phyloP scores from a whole-genome alignment of 2,113 vertebrate species.

The Neoarius graeffei region DNA sequence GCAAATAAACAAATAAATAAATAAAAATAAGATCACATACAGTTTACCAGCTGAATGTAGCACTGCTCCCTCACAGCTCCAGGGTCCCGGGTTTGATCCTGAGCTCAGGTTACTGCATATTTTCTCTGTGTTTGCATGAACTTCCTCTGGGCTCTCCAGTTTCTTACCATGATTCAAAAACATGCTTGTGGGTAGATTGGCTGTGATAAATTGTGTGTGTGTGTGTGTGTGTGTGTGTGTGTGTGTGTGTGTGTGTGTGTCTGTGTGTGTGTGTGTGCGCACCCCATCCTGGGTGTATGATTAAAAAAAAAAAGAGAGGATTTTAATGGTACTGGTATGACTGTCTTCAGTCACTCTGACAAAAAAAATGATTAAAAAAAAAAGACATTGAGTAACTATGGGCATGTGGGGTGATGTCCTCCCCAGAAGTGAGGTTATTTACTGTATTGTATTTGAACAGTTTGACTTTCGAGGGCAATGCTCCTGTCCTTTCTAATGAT shows the following conservation, averaged over 20 bases:
- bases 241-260: not conserved
- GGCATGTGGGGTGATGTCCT: not conserved
- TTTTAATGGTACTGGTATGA: not conserved
- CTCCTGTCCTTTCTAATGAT: slow-evolving; percentile 13
- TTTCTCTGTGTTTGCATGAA: not conserved
- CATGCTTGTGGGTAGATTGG: not conserved
- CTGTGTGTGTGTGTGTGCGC: not conserved
- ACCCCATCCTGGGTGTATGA: not conserved
- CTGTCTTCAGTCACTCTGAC: not conserved
- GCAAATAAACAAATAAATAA: too few relatives aligned
- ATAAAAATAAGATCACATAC: not conserved
- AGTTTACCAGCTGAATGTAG: not conserved
- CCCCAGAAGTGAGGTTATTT: not conserved
- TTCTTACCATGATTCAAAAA: not conserved
- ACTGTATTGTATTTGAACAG: not conserved
- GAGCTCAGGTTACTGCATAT: not conserved
- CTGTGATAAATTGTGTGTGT: not conserved
- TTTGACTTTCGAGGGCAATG: not conserved
- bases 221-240: not conserved
- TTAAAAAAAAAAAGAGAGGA: too few relatives aligned
- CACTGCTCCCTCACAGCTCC: not conserved
- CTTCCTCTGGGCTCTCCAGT: not conserved
- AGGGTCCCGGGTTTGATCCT: not conserved
- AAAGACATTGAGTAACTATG: not conserved
- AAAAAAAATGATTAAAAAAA: not conserved